A percentile compares a stretch with the other conserved stretches of the same genome.
Evolutionary conservation across 2,888 invertebrate species (phyloP).

Genomic region (Chloroclysta siterata): DNA sequence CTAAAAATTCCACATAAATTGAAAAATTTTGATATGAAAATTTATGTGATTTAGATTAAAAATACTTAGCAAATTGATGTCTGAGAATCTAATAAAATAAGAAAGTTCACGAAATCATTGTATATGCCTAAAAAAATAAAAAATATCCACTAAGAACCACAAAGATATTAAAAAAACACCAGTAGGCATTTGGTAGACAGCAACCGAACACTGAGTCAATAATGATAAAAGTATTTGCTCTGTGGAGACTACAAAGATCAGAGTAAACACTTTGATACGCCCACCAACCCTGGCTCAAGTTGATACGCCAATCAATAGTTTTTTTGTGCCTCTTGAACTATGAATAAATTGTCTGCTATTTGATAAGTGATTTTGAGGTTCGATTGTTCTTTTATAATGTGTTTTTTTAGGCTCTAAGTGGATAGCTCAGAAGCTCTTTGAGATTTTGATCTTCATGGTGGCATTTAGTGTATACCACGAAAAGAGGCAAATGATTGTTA

Average conservation of each 20-base stretch:
- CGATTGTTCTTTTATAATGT: conserved; percentile 29
- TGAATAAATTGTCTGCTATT: conserved; percentile 37
- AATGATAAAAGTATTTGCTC: conserved; percentile 81
- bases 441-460: background rate
- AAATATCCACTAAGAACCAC: conserved; percentile 58
- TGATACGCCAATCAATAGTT: conserved; percentile 57
- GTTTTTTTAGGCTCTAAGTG: conserved; percentile 16
- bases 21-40: background rate
- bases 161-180: conserved; percentile 61
- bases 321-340: conserved; percentile 39
- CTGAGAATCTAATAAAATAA: background rate
- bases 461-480: conserved; percentile 1
- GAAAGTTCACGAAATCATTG: conserved; percentile 11
- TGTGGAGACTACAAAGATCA: conserved; percentile 78
- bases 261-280: conserved; percentile 74
- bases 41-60: background rate
- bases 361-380: conserved; percentile 34
- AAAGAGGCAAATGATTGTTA: background rate
- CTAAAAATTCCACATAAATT: background rate
- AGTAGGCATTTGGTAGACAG: conserved; percentile 68
- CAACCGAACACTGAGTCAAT: conserved; percentile 78
- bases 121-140: conserved; percentile 58
- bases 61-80: too few species aligned
- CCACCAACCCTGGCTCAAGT: conserved; percentile 61
- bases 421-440: conserved; percentile 15